phyloP scores from a whole-genome alignment of 2,113 vertebrate species.

The Poecile atricapillus region DNA sequence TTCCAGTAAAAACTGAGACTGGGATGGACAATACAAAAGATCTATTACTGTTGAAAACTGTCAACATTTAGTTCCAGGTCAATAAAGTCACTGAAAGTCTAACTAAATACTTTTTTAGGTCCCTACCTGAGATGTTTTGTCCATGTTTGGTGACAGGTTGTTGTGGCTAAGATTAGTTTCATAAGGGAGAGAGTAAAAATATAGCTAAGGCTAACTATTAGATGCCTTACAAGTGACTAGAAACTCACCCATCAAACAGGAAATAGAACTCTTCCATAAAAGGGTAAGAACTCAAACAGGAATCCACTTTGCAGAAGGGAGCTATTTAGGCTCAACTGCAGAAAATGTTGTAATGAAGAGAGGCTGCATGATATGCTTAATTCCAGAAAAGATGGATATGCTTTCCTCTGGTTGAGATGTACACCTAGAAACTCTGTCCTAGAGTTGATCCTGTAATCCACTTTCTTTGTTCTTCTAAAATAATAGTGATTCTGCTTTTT shows the following conservation, averaged over 20 bases:
- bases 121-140: background rate
- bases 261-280: background rate
- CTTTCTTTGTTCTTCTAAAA: background rate
- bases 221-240: background rate
- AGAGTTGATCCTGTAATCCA: background rate
- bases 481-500: background rate
- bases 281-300: background rate
- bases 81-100: background rate
- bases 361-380: background rate
- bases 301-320: background rate
- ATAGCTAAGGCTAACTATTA: background rate
- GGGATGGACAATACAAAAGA: background rate
- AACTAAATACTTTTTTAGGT: background rate
- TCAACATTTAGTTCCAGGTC: background rate
- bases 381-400: background rate
- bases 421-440: background rate
- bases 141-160: background rate
- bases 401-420: background rate
- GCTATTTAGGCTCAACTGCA: background rate
- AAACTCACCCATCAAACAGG: background rate
- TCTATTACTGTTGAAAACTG: background rate
- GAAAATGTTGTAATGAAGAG: background rate
- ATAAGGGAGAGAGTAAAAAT: background rate
- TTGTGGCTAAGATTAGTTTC: background rate
- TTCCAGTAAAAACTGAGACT: background rate